These are phyloP conservation scores for Caracal caracal DNA, from an alignment of 2,113 vertebrate species.

Conservation along the genomic window DNA sequence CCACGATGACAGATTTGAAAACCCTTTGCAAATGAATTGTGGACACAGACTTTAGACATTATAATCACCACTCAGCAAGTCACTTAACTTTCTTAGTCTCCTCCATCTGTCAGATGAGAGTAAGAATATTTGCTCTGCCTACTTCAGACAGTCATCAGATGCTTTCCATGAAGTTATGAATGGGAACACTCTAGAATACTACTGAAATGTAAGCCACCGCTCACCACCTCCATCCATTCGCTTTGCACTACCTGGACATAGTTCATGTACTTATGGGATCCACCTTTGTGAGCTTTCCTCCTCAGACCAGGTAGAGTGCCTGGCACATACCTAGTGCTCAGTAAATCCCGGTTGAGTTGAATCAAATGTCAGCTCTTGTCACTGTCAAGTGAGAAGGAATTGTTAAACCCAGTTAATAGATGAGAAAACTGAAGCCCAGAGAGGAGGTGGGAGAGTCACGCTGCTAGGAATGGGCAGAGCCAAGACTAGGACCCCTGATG, in stretches of 20 bases:
- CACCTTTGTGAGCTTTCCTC: background rate
- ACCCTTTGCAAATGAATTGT: constrained; percentile 30
- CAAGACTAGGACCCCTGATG: background rate
- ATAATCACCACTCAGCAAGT: constrained; percentile 40
- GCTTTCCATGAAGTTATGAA: constrained; percentile 35
- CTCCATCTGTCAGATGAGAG: constrained; percentile 68
- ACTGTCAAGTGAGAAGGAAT: background rate
- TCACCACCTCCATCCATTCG: background rate
- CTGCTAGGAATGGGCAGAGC: background rate
- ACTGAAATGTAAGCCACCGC: background rate
- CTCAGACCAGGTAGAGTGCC: background rate
- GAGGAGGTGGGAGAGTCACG: background rate
- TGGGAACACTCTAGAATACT: background rate
- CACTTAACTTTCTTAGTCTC: constrained; percentile 48
- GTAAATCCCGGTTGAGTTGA: background rate
- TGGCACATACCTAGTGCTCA: background rate
- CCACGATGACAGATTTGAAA: background rate
- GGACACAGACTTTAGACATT: constrained; percentile 36
- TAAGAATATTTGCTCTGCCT: constrained; percentile 50
- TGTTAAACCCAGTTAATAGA: background rate
- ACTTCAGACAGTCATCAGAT: constrained; percentile 47
- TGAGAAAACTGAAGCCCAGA: background rate
- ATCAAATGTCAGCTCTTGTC: background rate
- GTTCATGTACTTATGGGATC: too few species aligned
- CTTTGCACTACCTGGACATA: background rate